A percentile compares a stretch with the other conserved stretches of the same genome.
phyloP scores from a whole-genome alignment of 2,888 invertebrate species.

The Drosophila neutralis region DNA sequence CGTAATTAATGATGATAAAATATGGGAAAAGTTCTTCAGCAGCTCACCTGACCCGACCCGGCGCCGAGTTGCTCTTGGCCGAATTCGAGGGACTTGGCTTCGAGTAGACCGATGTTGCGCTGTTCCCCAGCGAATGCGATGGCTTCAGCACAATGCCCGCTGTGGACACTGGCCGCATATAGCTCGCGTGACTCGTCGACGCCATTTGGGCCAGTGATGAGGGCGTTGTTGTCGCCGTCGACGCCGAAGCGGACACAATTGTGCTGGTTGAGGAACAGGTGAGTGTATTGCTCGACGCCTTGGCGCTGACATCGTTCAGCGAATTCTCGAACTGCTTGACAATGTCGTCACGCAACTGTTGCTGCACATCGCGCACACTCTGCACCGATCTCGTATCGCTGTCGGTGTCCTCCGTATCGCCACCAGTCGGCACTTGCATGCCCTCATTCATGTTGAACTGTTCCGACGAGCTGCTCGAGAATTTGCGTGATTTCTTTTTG shows the following conservation, averaged over 20 bases:
- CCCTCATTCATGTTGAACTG: slow-evolving; percentile 83
- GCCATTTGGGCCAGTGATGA: slow-evolving; percentile 70
- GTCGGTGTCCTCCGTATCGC: slow-evolving; percentile 82
- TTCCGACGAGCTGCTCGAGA: slow-evolving; percentile 83
- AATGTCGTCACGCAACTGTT: slow-evolving; percentile 82
- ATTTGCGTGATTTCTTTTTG: slow-evolving; percentile 87
- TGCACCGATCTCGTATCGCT: slow-evolving; percentile 82
- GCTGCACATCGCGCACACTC: slow-evolving; percentile 82
- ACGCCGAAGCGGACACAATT: slow-evolving; percentile 73
- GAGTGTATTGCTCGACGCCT: slow-evolving; percentile 54
- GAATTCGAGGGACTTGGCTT: slow-evolving; percentile 85
- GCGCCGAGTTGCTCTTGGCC: slow-evolving; percentile 85
- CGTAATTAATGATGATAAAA: not conserved
- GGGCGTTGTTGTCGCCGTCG: slow-evolving; percentile 69
- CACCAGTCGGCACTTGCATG: slow-evolving; percentile 76
- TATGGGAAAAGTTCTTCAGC: rapidly evolving
- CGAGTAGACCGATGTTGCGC: slow-evolving; percentile 84
- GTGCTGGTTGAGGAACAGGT: slow-evolving; percentile 79
- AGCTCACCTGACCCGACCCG: slow-evolving; percentile 83
- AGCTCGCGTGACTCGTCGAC: slow-evolving; percentile 69
- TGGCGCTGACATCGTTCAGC: slow-evolving; percentile 86
- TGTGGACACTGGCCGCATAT: slow-evolving; percentile 78
- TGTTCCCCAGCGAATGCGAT: slow-evolving; percentile 84
- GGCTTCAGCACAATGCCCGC: slow-evolving; percentile 81
- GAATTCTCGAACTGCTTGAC: slow-evolving; percentile 92